These are phyloP conservation scores for Cyrtonyx montezumae DNA, from an alignment of 2,113 vertebrate species.

Conservation along the genomic window DNA sequence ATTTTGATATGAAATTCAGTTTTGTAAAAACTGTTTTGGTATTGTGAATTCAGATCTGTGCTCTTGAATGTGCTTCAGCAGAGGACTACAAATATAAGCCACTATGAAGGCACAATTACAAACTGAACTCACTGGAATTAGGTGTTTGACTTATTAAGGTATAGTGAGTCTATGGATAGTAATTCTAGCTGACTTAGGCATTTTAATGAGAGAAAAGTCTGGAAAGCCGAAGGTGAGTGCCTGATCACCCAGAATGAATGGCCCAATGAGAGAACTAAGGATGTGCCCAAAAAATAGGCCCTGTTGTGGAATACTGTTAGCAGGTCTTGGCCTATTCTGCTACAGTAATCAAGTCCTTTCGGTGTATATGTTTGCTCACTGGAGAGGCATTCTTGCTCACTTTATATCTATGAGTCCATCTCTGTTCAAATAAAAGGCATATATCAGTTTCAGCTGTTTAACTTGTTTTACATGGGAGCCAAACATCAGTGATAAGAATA, in stretches of 20 bases:
- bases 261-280: not conserved
- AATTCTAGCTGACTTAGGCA: not conserved
- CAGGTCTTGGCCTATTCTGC: not conserved
- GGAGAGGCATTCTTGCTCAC: not conserved
- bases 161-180: not conserved
- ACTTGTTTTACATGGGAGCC: constrained; percentile 1
- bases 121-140: not conserved
- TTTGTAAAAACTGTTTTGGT: not conserved
- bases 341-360: not conserved
- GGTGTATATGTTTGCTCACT: not conserved
- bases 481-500: constrained; percentile 43
- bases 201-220: not conserved
- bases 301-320: not conserved
- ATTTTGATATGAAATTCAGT: not conserved
- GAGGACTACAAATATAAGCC: not conserved
- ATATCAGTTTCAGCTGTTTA: not conserved
- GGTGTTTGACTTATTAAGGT: not conserved
- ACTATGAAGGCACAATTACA: not conserved
- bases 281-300: not conserved
- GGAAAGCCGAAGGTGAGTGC: not conserved
- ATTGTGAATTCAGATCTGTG: not conserved
- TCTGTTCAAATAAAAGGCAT: constrained; percentile 56
- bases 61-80: not conserved
- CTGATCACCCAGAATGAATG: not conserved
- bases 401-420: constrained; percentile 19